Evolutionary conservation across 1,140 invertebrate genomes (phyloP), one percentile per base, ranked within the genome.

Genomic region (Heterodera carotae): DNA sequence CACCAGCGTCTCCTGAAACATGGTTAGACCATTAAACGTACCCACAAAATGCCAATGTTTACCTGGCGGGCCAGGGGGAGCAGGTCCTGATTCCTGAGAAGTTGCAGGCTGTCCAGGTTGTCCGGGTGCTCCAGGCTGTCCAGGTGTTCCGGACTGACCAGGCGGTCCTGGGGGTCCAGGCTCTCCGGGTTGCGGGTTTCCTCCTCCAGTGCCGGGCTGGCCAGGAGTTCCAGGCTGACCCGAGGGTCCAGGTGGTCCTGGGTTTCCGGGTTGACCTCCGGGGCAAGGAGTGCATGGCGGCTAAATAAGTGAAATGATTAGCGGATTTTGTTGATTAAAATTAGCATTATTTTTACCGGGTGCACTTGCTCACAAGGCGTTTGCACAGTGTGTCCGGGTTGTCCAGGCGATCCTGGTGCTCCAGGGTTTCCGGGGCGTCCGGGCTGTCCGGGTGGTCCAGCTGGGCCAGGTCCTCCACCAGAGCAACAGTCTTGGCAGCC

Each of bases 341-440:
- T 3, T 15, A 5, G n/a, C 27, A 25, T 56, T 0, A 43, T 6
- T 8, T 56, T 56, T 56, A 62, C 75, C 36, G 66, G 29, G 36
- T 75, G 60, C 31, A 36, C 72, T 62, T 74, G 72, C 59, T 74
- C 56, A 27, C 72, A 74, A n/a, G 72, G 72, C 36, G 77, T 36
- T 25, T 36, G 64, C 31, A 34, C n/a, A 39, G 75, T 39, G n/a
- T 69, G 77, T 36, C 77, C 77, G 6, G 77, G 77, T 25, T 53
- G 36, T 43, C 77, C 77, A 15, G 77, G 77, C 2, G 62, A 66
- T 48, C 78, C 79, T 22, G 78, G 78, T 29, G 83, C 79, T 74
- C 83, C 83, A 48, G 83, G 82, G 64, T 85, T 85, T 85, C 83
- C 83, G 71, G 82, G 72, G 2, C 75, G 39, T 76, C 83, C 83